Conservation (phyloP, 2,113 vertebrate genomes). For the Pangasianodon gigas region DNA sequence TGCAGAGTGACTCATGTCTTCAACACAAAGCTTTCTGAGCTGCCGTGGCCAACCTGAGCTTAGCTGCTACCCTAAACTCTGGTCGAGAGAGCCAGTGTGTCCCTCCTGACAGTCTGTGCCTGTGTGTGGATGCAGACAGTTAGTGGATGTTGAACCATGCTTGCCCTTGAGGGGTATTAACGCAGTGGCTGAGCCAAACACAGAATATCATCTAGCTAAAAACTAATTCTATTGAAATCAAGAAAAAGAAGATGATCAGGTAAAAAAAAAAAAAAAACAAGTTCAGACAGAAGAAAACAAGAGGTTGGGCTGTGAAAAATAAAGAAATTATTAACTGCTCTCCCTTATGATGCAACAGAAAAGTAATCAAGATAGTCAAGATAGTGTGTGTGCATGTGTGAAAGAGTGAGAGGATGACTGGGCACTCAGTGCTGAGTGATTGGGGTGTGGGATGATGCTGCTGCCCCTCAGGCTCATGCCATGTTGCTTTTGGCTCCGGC, state of each 20-base stretch:
- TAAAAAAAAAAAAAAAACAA: background rate
- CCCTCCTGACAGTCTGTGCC: background rate
- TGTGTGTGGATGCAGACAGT: background rate
- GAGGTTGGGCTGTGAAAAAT: background rate
- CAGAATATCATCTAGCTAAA: background rate
- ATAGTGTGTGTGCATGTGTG: background rate
- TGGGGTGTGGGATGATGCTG: constrained; percentile 20
- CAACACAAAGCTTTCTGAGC: background rate
- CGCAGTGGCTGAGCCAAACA: background rate
- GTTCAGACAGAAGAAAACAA: background rate
- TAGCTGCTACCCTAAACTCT: background rate
- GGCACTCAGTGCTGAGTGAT: constrained; percentile 49
- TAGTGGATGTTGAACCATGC: background rate
- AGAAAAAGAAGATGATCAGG: background rate
- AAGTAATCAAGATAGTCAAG: background rate
- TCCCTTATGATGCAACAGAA: background rate
- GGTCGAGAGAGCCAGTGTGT: background rate
- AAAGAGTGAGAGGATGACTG: background rate
- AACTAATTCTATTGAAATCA: background rate
- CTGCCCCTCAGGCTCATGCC: constrained; percentile 60
- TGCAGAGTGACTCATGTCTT: constrained; percentile 8
- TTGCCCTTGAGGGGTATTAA: background rate
- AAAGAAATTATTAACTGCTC: background rate
- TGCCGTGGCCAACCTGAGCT: background rate
- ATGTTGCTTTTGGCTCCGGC: constrained; percentile 68